A percentile compares a stretch with the other conserved stretches of the same genome.
Conservation (phyloP, 2,888 invertebrate genomes). For the Limulus polyphemus region DNA sequence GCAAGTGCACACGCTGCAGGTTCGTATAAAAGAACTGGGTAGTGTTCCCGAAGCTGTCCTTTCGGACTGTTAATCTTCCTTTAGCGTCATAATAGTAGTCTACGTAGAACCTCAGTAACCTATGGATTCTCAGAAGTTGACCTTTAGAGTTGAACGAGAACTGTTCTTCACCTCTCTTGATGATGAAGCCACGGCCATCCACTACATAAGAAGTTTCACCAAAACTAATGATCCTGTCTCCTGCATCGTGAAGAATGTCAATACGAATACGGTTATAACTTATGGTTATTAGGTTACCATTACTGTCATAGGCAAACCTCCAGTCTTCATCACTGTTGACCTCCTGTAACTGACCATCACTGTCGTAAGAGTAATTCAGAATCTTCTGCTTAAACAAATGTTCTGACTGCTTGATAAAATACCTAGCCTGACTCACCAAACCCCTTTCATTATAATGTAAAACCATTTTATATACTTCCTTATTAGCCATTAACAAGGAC, state of each 20-base stretch:
- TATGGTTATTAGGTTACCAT: constrained; percentile 78
- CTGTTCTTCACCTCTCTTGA: constrained; percentile 79
- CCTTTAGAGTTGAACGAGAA: constrained; percentile 86
- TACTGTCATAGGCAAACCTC: constrained; percentile 86
- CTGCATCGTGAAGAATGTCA: constrained; percentile 58
- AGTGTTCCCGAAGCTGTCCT: constrained; percentile 77
- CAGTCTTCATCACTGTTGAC: constrained; percentile 65
- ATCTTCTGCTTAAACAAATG: constrained; percentile 23
- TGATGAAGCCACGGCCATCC: constrained; percentile 82
- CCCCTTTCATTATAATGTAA: constrained; percentile 74
- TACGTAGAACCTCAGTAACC: constrained; percentile 72
- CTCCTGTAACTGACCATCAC: constrained; percentile 84
- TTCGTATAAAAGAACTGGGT: constrained; percentile 92
- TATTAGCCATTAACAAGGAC: constrained; percentile 58
- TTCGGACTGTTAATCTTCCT: constrained; percentile 73
- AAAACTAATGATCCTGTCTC: constrained; percentile 81
- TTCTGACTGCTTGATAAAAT: constrained; percentile 21
- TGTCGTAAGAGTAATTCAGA: constrained; percentile 83
- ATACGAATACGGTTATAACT: constrained; percentile 27
- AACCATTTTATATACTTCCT: constrained; percentile 62
- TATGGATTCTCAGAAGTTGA: constrained; percentile 71
- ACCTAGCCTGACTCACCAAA: constrained; percentile 43
- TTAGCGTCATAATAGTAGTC: constrained; percentile 90
- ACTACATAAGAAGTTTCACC: constrained; percentile 74
- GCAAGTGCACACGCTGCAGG: constrained; percentile 58